Percentiles rank a stretch among this genome's conserved stretches.
Conservation (phyloP, 2,888 invertebrate genomes). For the Hydraecia micacea region DNA sequence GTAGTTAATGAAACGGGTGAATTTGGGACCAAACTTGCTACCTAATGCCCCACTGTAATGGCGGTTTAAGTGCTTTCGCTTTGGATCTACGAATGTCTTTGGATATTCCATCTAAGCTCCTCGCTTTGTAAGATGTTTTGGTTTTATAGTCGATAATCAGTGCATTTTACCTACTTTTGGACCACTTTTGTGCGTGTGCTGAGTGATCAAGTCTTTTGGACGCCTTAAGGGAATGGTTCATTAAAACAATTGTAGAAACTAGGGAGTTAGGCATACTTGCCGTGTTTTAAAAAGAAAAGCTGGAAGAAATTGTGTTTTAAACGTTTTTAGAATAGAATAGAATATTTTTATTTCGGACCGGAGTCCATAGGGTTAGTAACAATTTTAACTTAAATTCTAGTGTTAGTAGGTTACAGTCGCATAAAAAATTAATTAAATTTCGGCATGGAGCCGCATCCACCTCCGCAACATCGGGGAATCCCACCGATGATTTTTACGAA, state of each 20-base stretch:
- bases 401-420: too few relatives aligned
- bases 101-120: conserved; percentile 35
- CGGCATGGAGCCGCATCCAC: too few relatives aligned
- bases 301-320: not conserved
- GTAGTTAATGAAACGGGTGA: conserved; percentile 69
- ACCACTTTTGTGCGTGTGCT: not conserved
- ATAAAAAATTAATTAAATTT: too few relatives aligned
- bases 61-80: conserved; percentile 70
- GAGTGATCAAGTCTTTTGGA: not conserved
- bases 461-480: too few relatives aligned
- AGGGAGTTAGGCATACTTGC: not conserved
- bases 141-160: not conserved
- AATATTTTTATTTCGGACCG: too few relatives aligned
- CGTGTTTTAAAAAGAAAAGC: not conserved
- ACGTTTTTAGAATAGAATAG: too few relatives aligned
- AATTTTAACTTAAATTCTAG: too few relatives aligned
- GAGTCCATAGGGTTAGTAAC: too few relatives aligned
- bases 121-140: not conserved
- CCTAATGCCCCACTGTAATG: conserved; percentile 69
- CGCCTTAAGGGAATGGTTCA: too few relatives aligned
- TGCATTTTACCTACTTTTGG: not conserved
- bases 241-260: not conserved
- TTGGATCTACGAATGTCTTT: conserved; percentile 42
- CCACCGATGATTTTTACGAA: too few relatives aligned
- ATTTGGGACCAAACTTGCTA: conserved; percentile 66